Conservation (phyloP, 2,888 invertebrate genomes). For the Gymnoscelis rufifasciata region DNA sequence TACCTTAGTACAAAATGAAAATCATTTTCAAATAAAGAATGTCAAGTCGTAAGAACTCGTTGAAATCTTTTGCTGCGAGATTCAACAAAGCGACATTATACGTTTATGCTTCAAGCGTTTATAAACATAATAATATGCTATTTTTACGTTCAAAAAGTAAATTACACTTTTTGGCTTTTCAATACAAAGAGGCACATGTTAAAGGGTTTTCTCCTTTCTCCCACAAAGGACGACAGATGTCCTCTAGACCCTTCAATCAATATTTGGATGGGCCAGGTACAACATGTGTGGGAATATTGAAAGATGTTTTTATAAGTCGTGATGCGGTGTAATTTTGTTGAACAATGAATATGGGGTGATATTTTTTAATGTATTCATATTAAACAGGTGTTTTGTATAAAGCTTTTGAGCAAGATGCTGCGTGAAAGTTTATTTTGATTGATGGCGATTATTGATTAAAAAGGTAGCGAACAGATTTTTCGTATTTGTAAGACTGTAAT, state of each 20-base stretch:
- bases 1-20: too few relatives aligned
- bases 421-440: too few relatives aligned
- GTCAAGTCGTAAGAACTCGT: constrained; percentile 14
- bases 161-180: constrained; percentile 32
- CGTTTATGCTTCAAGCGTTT: not conserved
- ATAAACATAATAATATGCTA: not conserved
- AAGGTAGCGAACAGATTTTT: too few relatives aligned
- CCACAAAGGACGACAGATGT: constrained; percentile 64
- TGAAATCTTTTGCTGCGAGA: constrained; percentile 20
- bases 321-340: constrained; percentile 21
- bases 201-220: constrained; percentile 46
- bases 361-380: not conserved
- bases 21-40: too few relatives aligned
- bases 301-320: constrained; percentile 29
- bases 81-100: not conserved
- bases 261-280: constrained; percentile 56
- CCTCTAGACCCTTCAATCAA: constrained; percentile 73
- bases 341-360: constrained; percentile 14
- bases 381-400: not conserved
- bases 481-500: too few relatives aligned
- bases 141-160: constrained; percentile 12
- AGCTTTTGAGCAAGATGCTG: too few relatives aligned
- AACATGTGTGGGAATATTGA: constrained; percentile 35
- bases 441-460: too few relatives aligned
- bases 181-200: constrained; percentile 49